Percentiles rank a stretch among this genome's conserved stretches.
Conservation (phyloP, 2,888 invertebrate species). For the Rhopalosiphum nymphaeae region DNA sequence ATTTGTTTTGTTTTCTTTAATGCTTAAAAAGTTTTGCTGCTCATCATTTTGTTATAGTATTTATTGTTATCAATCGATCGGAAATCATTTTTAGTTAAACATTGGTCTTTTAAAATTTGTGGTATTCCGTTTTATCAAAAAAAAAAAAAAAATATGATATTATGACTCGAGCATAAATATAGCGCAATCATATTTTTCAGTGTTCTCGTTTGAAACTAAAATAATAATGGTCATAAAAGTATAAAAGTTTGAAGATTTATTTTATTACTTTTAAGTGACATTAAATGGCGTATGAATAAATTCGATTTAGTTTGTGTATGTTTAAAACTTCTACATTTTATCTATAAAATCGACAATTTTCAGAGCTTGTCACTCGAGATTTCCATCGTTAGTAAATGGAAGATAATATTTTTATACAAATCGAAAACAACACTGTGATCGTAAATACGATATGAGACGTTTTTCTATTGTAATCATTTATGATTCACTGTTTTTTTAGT, state of each 20-base stretch:
- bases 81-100: neutral
- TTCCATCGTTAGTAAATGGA: neutral
- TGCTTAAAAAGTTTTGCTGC: neutral
- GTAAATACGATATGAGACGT: neutral
- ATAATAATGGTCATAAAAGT: neutral
- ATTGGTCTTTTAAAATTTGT: neutral
- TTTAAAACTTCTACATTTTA: neutral
- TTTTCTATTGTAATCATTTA: neutral
- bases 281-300: constrained; percentile 1
- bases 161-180: constrained; percentile 3
- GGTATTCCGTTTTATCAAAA: neutral
- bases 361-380: neutral
- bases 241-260: constrained; percentile 20
- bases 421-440: neutral
- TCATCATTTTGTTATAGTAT: neutral
- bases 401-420: neutral
- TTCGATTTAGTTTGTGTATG: neutral
- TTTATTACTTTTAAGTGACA: constrained; percentile 20
- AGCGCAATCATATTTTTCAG: neutral
- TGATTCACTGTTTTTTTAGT: neutral
- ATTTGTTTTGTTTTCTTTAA: neutral
- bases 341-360: neutral
- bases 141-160: neutral
- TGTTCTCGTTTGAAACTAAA: constrained; percentile 11
- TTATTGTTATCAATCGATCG: neutral